Conservation (phyloP, 2,888 invertebrate genomes). For the Drosophila ezoana region DNA sequence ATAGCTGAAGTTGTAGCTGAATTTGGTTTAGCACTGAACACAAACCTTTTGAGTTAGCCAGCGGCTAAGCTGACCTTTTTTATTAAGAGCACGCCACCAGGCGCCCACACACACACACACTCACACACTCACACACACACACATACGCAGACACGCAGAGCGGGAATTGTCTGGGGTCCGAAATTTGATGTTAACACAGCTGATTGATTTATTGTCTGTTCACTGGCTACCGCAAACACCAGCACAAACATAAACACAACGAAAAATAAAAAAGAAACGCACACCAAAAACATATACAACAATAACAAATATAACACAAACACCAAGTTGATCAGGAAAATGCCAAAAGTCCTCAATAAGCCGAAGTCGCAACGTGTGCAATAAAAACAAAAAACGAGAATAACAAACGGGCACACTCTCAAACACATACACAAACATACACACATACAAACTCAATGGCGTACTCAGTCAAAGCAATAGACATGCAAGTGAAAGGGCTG, state of each 20-base stretch:
- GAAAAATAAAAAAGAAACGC: constrained; percentile 28
- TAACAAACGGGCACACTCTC: constrained; percentile 6
- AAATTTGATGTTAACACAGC: constrained; percentile 79
- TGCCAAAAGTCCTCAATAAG: constrained; percentile 71
- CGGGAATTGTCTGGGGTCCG: constrained; percentile 63
- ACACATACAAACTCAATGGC: constrained; percentile 7
- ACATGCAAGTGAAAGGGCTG: constrained; percentile 56
- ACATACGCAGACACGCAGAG: constrained; percentile 16
- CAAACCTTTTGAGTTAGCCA: constrained; percentile 28
- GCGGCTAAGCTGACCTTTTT: constrained; percentile 47
- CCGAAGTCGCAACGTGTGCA: constrained; percentile 69
- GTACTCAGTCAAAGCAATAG: constrained; percentile 14
- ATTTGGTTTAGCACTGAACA: constrained; percentile 30
- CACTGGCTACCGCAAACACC: constrained; percentile 64
- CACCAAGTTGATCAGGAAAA: constrained; percentile 50
- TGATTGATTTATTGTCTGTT: constrained; percentile 78
- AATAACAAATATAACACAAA: constrained; percentile 28
- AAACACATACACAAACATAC: constrained; percentile 4
- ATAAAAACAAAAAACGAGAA: constrained; percentile 52
- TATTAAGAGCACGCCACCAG: constrained; percentile 33
- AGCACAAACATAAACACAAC: constrained; percentile 27
- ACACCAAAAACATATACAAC: constrained; percentile 36
- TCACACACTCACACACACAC: constrained; percentile 14
- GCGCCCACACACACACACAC: not conserved
- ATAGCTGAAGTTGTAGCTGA: constrained; percentile 30